Percentiles rank a stretch among this genome's conserved stretches.
These are phyloP conservation scores for Parochlus steinenii DNA, from an alignment of 2,888 invertebrate species.

Conservation along the genomic window DNA sequence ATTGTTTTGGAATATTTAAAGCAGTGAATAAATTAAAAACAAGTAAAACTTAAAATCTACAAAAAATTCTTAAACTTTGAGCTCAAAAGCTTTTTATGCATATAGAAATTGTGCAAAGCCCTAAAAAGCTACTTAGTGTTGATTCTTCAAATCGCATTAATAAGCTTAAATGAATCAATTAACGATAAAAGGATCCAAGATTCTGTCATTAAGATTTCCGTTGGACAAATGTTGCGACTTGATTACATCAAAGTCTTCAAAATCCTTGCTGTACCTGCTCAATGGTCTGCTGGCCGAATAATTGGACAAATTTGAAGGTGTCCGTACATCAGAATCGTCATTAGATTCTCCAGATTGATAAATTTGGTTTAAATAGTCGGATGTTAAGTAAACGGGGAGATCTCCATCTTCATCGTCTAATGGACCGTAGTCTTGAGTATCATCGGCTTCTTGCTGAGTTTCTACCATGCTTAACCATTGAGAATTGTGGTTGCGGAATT, in stretches of 20 bases:
- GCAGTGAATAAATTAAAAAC: too few relatives aligned
- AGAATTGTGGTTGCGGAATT: conserved; percentile 95
- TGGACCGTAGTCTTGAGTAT: conserved; percentile 24
- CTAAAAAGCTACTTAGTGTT: too few relatives aligned
- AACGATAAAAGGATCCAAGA: conserved; percentile 7
- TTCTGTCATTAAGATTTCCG: too few relatives aligned
- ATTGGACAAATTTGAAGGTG: conserved; percentile 25
- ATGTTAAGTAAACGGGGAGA: conserved; percentile 57
- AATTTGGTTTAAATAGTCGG: conserved; percentile 47
- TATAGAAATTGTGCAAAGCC: too few relatives aligned
- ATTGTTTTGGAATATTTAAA: too few relatives aligned
- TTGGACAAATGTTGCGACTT: conserved; percentile 25
- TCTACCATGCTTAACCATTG: conserved; percentile 98
- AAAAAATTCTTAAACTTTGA: too few relatives aligned
- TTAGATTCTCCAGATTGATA: conserved; percentile 29
- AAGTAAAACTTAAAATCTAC: too few relatives aligned
- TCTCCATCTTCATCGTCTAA: conserved; percentile 40
- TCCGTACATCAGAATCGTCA: conserved; percentile 18
- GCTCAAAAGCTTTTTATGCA: too few relatives aligned
- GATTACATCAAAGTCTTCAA: conserved; percentile 35
- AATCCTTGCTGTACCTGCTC: conserved; percentile 37
- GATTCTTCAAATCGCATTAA: too few relatives aligned
- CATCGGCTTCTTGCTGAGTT: conserved; percentile 37
- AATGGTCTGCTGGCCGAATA: conserved; percentile 32
- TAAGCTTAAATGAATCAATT: too few relatives aligned